phyloP scores from a whole-genome alignment of 1,140 invertebrate species.

The Zaprionus nigranus region DNA sequence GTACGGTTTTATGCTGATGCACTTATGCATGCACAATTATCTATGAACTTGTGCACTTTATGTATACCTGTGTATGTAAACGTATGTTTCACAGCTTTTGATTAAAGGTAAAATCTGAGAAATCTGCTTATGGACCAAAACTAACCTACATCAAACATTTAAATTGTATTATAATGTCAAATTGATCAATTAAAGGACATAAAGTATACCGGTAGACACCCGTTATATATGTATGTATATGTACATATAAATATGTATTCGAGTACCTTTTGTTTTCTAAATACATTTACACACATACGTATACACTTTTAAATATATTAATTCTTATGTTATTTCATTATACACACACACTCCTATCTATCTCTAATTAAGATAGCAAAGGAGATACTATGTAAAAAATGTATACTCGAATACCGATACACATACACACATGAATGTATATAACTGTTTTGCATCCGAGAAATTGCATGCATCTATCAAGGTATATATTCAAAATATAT shows the following conservation, averaged over 20 bases:
- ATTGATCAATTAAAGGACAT: neutral
- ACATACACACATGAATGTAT: conserved; percentile 38
- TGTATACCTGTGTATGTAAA: conserved; percentile 10
- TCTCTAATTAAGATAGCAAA: conserved; percentile 20
- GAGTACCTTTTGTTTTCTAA: neutral
- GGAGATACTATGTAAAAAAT: conserved; percentile 1
- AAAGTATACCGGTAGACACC: conserved; percentile 1
- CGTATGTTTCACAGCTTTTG: neutral
- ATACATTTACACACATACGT: neutral
- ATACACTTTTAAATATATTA: neutral
- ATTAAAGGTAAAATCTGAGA: neutral
- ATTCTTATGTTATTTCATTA: neutral
- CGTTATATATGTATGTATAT: neutral
- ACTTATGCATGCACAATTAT: conserved; percentile 13
- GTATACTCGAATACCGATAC: conserved; percentile 24
- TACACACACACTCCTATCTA: conserved; percentile 28
- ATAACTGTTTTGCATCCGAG: conserved; percentile 24
- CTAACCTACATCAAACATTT: neutral
- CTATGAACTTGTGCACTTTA: conserved; percentile 1
- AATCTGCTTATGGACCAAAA: neutral
- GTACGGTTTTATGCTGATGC: conserved; percentile 5
- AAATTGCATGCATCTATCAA: conserved; percentile 3
- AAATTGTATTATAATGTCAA: neutral
- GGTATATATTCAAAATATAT: conserved; percentile 18
- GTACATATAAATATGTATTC: neutral